Evolutionary conservation across 2,888 invertebrate genomes (phyloP), one percentile per base, ranked within the genome.

Genomic region (Tetranychus truncatus): DNA sequence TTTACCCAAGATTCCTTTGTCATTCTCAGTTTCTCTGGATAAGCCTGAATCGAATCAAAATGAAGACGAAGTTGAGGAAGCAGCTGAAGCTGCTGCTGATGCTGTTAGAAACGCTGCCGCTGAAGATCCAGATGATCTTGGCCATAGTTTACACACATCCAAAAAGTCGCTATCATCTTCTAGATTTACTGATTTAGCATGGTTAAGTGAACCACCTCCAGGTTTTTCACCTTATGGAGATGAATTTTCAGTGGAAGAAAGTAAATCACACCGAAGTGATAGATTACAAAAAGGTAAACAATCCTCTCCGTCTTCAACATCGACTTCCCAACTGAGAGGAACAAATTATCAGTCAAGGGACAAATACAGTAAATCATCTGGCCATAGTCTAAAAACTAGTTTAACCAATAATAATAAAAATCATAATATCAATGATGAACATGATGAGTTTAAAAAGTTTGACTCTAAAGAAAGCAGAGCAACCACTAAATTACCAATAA

Each of bases 161-260:
- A 15, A 9, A 55, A 55, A 55, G 55, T 11, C 5, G 8, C 21
- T 69, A 20, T 69, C 69, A 4, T 69, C 69, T 9, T 24, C 20
- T 21, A 21, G 11, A 20, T 11, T 20, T 24, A 20, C 69, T 20
- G 69, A 69, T 20, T 24, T 20, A 9, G 7, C 69, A 18, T 69
- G 69, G 69, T 11, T 69, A 20, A 24, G 20, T 69, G 69, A 69
- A 3, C 20, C 69, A 69, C 34, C 34, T 9, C 11, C 21, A 20
- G 69, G 34, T 20, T 69, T 69, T 8, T 24, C 69, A 24, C 21
- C 69, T 24, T 21, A 69, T 8, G 21, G 11, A 20, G 69, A 69
- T 20, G 69, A 69, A 69, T 69, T 24, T 69, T 69, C 69, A 69
- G 21, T 69, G 24, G 69, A 21, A 20, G 69, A 21, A 69, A 20